Evolutionary conservation across 2,888 invertebrate genomes (phyloP), one percentile per base, ranked within the genome.

Genomic region (Cosmorhoe ocellata): DNA sequence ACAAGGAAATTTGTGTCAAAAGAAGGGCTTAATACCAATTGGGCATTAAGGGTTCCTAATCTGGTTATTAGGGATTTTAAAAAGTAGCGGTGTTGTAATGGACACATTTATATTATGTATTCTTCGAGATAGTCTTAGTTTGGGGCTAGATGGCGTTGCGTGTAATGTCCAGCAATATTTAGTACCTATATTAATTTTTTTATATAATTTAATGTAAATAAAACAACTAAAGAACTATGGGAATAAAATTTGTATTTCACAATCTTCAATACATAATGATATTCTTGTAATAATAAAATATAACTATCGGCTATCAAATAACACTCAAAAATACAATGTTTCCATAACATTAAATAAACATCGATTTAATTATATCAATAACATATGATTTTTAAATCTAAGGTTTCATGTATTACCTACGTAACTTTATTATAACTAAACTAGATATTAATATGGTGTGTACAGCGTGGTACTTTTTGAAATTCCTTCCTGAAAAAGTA

Each of bases 241-340:
- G 83, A 88, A 88, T 88, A 88, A 86, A 89, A 84, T 87, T 88
- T 90, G 85, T 90, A 88, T 85, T 86, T 82, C 79, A 84, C 79
- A 81, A 75, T 82, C 72, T 77, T 81, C 69, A 83, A 84, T 87
- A 85, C 84, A 85, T 79, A 79, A 80, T 84, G 74, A 79, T 84
- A 82, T 80, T 68, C 50, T 60, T 66, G 40, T 54, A 57, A 83
- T 87, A 84, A 84, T 88, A 89, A 87, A 89, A 90, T 88, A 90
- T 77, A 82, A 79, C 84, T 86, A 84, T 84, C 59, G 68, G 72
- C 84, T 85, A 85, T 78, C 67, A 71, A 82, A 88, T 85, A 88
- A 89, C 87, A 87, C 81, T 79, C 84, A 78, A 88, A 88, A 88
- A 89, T 88, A 88, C 85, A 84, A 74, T 76, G 78, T 79, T 79